These are phyloP conservation scores for Megaceryle torquata DNA, from an alignment of 2,113 vertebrate genomes.

Conservation along the genomic window DNA sequence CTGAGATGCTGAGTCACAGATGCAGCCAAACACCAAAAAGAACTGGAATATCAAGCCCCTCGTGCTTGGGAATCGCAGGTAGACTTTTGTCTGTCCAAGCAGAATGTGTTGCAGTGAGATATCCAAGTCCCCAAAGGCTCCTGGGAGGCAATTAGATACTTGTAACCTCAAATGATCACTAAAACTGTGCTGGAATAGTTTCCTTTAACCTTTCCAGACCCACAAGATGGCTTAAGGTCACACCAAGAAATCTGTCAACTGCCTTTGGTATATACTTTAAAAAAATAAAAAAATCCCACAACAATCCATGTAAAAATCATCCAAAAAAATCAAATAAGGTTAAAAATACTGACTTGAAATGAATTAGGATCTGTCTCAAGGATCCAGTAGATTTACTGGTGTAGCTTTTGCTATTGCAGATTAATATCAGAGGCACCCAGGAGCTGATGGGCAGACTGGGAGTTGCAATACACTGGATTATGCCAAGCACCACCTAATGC, in stretches of 20 bases:
- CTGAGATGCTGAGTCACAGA: not conserved
- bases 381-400: not conserved
- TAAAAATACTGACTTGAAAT: not conserved
- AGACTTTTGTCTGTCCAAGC: not conserved
- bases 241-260: not conserved
- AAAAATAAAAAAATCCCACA: not conserved
- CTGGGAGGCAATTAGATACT: not conserved
- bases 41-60: not conserved
- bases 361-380: not conserved
- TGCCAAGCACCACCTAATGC: not conserved
- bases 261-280: not conserved
- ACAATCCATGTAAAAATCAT: rapidly evolving
- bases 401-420: not conserved
- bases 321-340: not conserved
- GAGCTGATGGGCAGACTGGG: not conserved
- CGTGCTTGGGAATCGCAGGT: not conserved
- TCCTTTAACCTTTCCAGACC: not conserved
- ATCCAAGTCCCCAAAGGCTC: not conserved
- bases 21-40: not conserved
- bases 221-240: not conserved
- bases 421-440: not conserved
- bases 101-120: not conserved
- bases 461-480: not conserved
- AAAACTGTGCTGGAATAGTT: not conserved
- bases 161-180: not conserved